phyloP scores from a whole-genome alignment of 2,113 vertebrate genomes.

The Hyla sarda region DNA sequence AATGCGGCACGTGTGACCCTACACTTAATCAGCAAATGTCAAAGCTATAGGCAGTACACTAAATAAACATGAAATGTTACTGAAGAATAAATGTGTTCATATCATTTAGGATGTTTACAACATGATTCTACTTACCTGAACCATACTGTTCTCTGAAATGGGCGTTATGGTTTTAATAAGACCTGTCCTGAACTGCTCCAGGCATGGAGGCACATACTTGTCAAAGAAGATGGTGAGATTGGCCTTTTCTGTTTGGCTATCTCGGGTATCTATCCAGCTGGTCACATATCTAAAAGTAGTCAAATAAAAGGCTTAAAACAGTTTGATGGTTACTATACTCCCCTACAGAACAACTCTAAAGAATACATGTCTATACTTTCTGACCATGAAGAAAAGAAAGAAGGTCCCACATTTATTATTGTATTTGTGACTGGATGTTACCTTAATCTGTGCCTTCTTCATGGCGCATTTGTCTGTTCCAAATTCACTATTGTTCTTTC shows the following conservation, averaged over 20 bases:
- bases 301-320: neutral
- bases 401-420: too few species aligned
- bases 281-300: conserved; percentile 66
- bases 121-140: conserved; percentile 63
- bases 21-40: too few species aligned
- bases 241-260: conserved; percentile 69
- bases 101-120: neutral
- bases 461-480: too few species aligned
- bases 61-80: too few species aligned
- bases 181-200: conserved; percentile 69
- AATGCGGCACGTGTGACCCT: too few species aligned
- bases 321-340: neutral
- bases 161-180: conserved; percentile 68
- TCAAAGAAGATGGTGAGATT: conserved; percentile 72
- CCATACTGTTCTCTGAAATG: conserved; percentile 80
- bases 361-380: too few species aligned
- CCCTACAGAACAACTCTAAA: neutral
- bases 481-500: too few species aligned
- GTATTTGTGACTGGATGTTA: too few species aligned
- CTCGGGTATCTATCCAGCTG: conserved; percentile 72
- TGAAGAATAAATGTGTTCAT: too few species aligned
- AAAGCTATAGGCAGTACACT: too few species aligned
- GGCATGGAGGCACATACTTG: conserved; percentile 68
- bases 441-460: too few species aligned
- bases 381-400: too few species aligned